Base-by-base conservation (phyloP, 2,797 vertebrate species). In the Platyrinchus mystaceus region DNA sequence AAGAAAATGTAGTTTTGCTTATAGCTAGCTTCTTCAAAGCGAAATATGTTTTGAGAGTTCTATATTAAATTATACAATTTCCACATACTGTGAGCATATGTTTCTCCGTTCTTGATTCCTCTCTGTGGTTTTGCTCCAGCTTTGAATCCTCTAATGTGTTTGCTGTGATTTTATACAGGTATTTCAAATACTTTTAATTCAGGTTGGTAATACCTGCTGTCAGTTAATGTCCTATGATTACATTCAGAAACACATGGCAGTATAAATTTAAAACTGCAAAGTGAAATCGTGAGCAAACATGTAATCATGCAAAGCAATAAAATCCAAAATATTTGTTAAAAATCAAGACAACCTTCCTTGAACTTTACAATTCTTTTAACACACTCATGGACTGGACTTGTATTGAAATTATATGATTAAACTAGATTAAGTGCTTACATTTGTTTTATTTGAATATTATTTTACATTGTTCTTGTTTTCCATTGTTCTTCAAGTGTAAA, bases 61-160 rank as follows among this genome's bases (percentile, higher is more conserved):
- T 64, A 2, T 53, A 39, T 77, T 69, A 60, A 53, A 36, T 60
- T 14, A 69, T 24, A 37, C 1, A 47, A 34, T 58, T 59, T 77
- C 22, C 16, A 34, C 0, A 0, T 24, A 0, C 24, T 60, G 12
- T 6, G 7, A 56, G 28, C 26, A 46, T 39, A 30, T 4, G 14
- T 47, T 69, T 73, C 55, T 27, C n/a, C 5, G 14, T 53, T 81
- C 26, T 58, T 46, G 14, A 69, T 6, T 66, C 26, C 5, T 46
- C 39, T 41, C 10, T 80, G 18, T 15, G 52, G 11, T 70, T 83
- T 60, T 68, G 2, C 30, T 77, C 14, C n/a, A 74, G 5, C 13
- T 78, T 59, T 73, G 46, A 80, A 64, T 60, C 16, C 9, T 43
- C 5, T 60, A 37, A 60, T 44, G 3, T 59, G 43, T 83, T 86